Percentiles rank a stretch among this genome's conserved stretches.
Conservation (phyloP, 2,888 invertebrate genomes). For the Rapana venosa region DNA sequence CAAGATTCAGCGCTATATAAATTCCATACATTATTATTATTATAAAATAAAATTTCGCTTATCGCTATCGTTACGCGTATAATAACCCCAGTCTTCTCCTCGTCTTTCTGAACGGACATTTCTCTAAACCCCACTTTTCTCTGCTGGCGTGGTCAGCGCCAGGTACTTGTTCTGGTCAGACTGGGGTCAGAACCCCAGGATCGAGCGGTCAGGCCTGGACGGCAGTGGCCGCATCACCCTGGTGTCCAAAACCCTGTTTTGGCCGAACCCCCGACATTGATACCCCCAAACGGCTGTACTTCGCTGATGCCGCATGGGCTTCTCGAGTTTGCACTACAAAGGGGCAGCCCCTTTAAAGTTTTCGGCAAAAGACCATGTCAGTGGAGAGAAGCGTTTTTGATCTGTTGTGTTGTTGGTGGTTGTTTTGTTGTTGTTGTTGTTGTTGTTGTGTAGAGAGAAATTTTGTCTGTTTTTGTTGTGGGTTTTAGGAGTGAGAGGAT, state of each 20-base stretch:
- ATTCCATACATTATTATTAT: no score
- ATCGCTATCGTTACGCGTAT: no score
- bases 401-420: neutral
- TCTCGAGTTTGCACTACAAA: constrained; percentile 98
- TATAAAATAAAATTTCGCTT: no score
- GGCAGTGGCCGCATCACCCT: constrained; percentile 91
- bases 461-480: no score
- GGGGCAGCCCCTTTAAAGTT: constrained; percentile 94
- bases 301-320: constrained; percentile 98
- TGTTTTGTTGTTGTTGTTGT: no score
- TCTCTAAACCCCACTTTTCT: neutral
- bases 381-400: constrained; percentile 42
- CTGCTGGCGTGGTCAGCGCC: constrained; percentile 50
- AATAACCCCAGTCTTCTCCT: no score
- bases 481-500: no score
- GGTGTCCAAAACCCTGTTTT: constrained; percentile 95
- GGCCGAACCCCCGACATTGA: constrained; percentile 98
- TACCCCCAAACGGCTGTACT: constrained; percentile 95
- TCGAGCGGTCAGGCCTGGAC: constrained; percentile 97
- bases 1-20: no score
- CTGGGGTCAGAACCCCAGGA: constrained; percentile 98
- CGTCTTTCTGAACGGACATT: neutral
- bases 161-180: constrained; percentile 95
- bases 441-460: neutral
- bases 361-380: constrained; percentile 78